A percentile compares a stretch with the other conserved stretches of the same genome.
Evolutionary conservation across 2,797 vertebrate genomes (phyloP).

Genomic region (Myotis findleyi): DNA sequence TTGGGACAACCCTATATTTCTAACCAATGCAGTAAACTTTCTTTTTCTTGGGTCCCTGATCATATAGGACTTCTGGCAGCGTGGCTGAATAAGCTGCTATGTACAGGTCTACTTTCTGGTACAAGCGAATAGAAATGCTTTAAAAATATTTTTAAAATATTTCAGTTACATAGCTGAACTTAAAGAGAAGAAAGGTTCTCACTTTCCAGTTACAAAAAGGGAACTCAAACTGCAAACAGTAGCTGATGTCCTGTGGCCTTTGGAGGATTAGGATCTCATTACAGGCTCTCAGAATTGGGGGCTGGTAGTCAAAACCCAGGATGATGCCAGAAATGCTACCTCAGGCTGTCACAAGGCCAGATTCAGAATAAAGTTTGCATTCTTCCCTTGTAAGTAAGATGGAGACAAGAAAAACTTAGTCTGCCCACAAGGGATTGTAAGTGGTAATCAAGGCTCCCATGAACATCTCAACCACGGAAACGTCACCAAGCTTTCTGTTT

Average conservation of each 20-base stretch:
- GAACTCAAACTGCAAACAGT: not conserved
- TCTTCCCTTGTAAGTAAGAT: not conserved
- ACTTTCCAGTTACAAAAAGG: not conserved
- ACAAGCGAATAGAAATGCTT: not conserved
- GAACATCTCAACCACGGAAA: not conserved
- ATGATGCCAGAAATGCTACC: not conserved
- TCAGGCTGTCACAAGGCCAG: not conserved
- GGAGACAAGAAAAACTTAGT: not conserved
- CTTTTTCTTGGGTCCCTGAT: not conserved
- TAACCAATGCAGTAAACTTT: not conserved
- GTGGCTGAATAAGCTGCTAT: not conserved
- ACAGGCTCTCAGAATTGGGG: not conserved
- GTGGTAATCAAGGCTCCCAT: not conserved
- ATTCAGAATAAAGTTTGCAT: not conserved
- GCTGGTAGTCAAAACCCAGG: not conserved
- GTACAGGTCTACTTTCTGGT: not conserved
- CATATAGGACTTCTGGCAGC: not conserved
- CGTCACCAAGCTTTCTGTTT: not conserved
- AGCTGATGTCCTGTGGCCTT: not conserved
- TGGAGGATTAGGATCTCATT: not conserved
- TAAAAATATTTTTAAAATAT: not conserved
- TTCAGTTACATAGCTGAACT: not conserved
- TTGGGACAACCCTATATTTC: not conserved
- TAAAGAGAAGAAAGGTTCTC: not conserved
- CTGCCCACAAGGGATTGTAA: not conserved